phyloP scores from a whole-genome alignment of 2,113 vertebrate genomes.

The Athene noctua region DNA sequence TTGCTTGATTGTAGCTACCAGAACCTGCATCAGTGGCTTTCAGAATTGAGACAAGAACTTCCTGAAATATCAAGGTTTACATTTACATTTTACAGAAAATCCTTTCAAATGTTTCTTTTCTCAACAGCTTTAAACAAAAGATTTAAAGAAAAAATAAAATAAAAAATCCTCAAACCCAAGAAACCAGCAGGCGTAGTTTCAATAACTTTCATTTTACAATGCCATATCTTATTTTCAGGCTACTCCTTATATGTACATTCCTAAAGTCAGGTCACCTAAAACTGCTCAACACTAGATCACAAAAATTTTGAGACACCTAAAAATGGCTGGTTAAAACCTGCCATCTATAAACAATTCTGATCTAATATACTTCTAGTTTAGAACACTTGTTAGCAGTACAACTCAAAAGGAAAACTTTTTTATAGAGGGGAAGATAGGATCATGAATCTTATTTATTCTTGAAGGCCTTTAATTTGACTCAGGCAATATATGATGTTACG shows the following conservation, averaged over 20 bases:
- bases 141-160: neutral
- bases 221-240: neutral
- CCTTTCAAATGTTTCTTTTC: neutral
- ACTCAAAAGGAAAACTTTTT: neutral
- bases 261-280: neutral
- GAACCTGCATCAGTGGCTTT: slow-evolving; percentile 36
- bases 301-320: neutral
- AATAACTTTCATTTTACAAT: neutral
- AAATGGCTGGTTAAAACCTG: neutral
- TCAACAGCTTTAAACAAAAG: neutral
- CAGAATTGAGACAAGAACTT: slow-evolving; percentile 73
- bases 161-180: neutral
- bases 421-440: neutral
- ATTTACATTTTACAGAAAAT: neutral
- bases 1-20: slow-evolving; percentile 54
- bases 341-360: neutral
- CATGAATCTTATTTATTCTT: neutral
- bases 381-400: neutral
- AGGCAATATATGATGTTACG: neutral
- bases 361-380: neutral
- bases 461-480: neutral
- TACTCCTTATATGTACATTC: neutral
- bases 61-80: slow-evolving; percentile 67
- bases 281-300: neutral
- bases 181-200: neutral